These are phyloP conservation scores for Dioctria linearis DNA, from an alignment of 2,888 invertebrate genomes.

Conservation along the genomic window DNA sequence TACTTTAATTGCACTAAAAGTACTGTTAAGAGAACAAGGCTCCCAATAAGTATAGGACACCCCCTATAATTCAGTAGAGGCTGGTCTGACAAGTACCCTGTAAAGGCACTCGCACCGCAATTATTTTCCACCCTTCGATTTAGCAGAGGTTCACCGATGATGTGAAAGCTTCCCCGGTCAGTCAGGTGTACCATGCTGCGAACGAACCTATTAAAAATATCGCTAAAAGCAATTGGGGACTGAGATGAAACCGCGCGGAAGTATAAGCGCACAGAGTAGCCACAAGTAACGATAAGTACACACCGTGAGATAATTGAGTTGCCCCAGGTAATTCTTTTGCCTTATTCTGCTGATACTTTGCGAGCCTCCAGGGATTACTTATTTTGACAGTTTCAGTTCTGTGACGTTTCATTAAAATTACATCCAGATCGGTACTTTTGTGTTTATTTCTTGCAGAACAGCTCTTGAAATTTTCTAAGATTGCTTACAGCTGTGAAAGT, in stretches of 20 bases:
- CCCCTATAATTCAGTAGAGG: conserved; percentile 9
- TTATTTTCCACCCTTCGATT: conserved; percentile 40
- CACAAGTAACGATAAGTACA: conserved; percentile 54
- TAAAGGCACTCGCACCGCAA: neutral
- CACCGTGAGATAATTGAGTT: conserved; percentile 55
- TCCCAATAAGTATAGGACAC: neutral
- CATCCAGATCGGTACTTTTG: neutral
- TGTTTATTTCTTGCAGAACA: neutral
- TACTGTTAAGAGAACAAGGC: conserved; percentile 12
- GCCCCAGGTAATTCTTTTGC: conserved; percentile 52
- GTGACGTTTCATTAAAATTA: conserved; percentile 32
- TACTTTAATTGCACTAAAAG: conserved; percentile 35
- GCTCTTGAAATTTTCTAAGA: conserved; percentile 25
- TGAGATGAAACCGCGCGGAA: neutral
- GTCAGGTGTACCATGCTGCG: conserved; percentile 52
- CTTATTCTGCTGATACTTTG: conserved; percentile 46
- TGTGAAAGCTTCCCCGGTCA: conserved; percentile 54
- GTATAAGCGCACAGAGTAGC: conserved; percentile 28
- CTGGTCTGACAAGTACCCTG: conserved; percentile 6
- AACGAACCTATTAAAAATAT: conserved; percentile 38
- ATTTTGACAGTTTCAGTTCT: conserved; percentile 40
- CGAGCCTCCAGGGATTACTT: conserved; percentile 31
- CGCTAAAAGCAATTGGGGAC: neutral
- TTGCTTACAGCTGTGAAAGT: conserved; percentile 14
- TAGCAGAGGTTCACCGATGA: conserved; percentile 30